Evolutionary conservation across 2,888 invertebrate genomes (phyloP), one percentile per base, ranked within the genome.

Genomic region (Oligia strigilis): DNA sequence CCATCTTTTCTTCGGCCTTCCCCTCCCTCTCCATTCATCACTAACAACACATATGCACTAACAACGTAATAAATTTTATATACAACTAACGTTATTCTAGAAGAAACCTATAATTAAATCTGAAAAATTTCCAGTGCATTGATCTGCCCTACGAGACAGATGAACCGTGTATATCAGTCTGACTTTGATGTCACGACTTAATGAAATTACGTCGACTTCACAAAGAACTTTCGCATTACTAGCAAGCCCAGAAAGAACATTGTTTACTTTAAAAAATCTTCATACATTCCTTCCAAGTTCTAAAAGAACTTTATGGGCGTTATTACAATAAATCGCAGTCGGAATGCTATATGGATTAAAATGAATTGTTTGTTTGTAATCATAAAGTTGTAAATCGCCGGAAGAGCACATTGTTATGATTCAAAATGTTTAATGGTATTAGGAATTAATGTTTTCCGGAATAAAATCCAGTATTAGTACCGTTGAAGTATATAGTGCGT

Each of bases 401-500:
- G 88, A 89, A 83, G 80, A 77, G 64, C 72, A 71, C 76, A 88
- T 79, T 88, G 86, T 86, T 88, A 86, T 82, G 86, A 88, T 86
- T 71, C 81, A 77, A n/a, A 84, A 82, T 75, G 80, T 86, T 86
- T 80, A 75, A 85, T 88, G 80, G 77, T 88, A 80, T 86, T 88
- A 83, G 43, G 55, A 76, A 88, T 88, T 88, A 83, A 89, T 86
- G 83, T 77, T 81, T 88, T 88, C 90, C 90, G 87, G 83, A 88
- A 86, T 86, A 83, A 86, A 86, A 88, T 75, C 86, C 83, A 79
- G 82, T 86, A 83, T 88, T 86, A 86, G 88, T 86, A 72, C 67
- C 66, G 86, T 13, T 88, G 88, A 85, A 86, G 77, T 88, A 88
- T 88, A 75, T 88, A 77, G 69, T 71, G 46, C 14, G 81, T 84